Conservation (phyloP, 2,888 invertebrate species). For the Stegophylla sp. region DNA sequence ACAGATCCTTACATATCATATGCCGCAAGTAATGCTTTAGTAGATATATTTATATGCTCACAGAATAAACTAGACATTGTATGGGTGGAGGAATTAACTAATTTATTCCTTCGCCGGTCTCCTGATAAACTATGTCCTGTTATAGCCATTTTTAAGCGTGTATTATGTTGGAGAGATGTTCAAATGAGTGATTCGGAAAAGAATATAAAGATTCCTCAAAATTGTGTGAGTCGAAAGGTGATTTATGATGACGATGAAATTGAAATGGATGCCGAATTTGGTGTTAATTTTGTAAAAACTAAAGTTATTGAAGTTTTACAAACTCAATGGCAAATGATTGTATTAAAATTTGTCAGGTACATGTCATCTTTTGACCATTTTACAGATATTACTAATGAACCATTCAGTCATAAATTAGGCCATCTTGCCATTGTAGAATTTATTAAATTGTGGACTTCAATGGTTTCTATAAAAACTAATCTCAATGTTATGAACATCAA, state of each 20-base stretch:
- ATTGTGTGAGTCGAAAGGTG: slow-evolving; percentile 46
- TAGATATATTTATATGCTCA: slow-evolving; percentile 83
- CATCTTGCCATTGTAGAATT: slow-evolving; percentile 74
- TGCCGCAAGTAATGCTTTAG: slow-evolving; percentile 79
- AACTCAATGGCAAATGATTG: slow-evolving; percentile 82
- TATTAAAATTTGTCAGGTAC: slow-evolving; percentile 70
- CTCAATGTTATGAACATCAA: slow-evolving; percentile 87
- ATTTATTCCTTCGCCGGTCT: slow-evolving; percentile 69
- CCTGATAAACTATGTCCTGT: slow-evolving; percentile 81
- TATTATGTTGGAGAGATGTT: slow-evolving; percentile 87
- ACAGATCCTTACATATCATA: slow-evolving; percentile 82
- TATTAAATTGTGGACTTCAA: slow-evolving; percentile 85
- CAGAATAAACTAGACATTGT: slow-evolving; percentile 81
- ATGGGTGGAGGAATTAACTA: slow-evolving; percentile 72
- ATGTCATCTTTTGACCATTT: slow-evolving; percentile 64
- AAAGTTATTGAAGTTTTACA: slow-evolving; percentile 84
- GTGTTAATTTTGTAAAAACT: slow-evolving; percentile 72
- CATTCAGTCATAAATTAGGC: slow-evolving; percentile 37
- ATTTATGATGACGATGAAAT: slow-evolving; percentile 50
- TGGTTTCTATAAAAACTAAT: slow-evolving; percentile 89
- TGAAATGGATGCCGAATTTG: slow-evolving; percentile 49
- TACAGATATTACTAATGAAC: slow-evolving; percentile 37
- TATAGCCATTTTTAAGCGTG: slow-evolving; percentile 82
- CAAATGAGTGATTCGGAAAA: slow-evolving; percentile 48
- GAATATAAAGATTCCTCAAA: slow-evolving; percentile 43